A percentile compares a stretch with the other conserved stretches of the same genome.
phyloP scores from a whole-genome alignment of 2,797 vertebrate species.

The Borostomias antarcticus region DNA sequence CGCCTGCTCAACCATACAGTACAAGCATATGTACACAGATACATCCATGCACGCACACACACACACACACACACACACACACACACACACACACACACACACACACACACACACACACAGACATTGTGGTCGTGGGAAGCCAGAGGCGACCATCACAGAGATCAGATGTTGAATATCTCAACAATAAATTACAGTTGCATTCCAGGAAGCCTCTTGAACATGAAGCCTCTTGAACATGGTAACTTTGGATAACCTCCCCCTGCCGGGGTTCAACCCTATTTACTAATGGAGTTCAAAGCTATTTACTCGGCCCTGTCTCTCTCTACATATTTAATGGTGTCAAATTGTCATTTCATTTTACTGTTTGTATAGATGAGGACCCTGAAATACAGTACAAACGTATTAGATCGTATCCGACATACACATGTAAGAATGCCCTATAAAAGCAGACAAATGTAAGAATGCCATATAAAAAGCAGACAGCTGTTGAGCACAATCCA shows the following conservation, averaged over 20 bases:
- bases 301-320: slow-evolving; percentile 59
- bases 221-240: slow-evolving; percentile 73
- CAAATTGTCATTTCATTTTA: slow-evolving; percentile 72
- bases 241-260: slow-evolving; percentile 74
- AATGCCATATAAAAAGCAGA: background rate
- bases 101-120: slow-evolving; percentile 42
- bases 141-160: slow-evolving; percentile 90
- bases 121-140: slow-evolving; percentile 75
- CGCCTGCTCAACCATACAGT: no score
- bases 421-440: background rate
- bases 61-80: slow-evolving; percentile 10
- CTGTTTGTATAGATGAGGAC: slow-evolving; percentile 58
- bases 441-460: background rate
- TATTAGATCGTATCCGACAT: slow-evolving; percentile 39
- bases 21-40: no score
- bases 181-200: slow-evolving; percentile 93
- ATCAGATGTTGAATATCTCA: slow-evolving; percentile 88
- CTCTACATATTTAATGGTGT: slow-evolving; percentile 76
- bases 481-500: background rate
- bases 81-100: slow-evolving; percentile 21
- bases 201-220: slow-evolving; percentile 80
- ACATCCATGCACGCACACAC: no score
- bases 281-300: slow-evolving; percentile 79
- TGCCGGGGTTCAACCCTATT: slow-evolving; percentile 72
- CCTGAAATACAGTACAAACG: slow-evolving; percentile 54